Base-by-base conservation (phyloP, 2,797 vertebrate genomes). In the Florisuga fusca region DNA sequence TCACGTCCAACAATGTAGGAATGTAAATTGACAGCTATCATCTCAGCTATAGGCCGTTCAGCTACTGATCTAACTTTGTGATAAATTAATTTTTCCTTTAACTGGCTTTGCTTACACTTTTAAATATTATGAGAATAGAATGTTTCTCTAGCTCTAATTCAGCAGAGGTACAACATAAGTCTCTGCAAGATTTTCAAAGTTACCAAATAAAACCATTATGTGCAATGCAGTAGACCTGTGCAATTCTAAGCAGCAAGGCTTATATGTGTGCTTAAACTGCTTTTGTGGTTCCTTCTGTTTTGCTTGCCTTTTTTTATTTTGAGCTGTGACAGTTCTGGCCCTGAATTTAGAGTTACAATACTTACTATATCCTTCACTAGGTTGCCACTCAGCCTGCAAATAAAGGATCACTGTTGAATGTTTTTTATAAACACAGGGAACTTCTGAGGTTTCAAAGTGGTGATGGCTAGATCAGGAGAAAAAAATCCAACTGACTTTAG, bases 401-500 rank as follows among this genome's bases (percentile, higher is more conserved):
- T 15, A 21, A 83, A 67, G 9, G 1, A 14, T 31, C 10, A 10
- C 38, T 61, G 15, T 10, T 9, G 9, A 2, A 6, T 50, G n/a
- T 18, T 79, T 9, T 31, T 81, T 57, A 10, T 73, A 57, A 43
- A 13, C 57, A 64, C 31, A 50, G 10, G 48, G 46, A 59, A 21
- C 5, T 67, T 72, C 12, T 15, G 29, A 61, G 64, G 16, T 15
- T 80, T 53, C 10, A 7, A 33, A 46, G 36, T 22, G 6, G 8
- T 62, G 53, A 25, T 57, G 21, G 18, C 16, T 74, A 34, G 6
- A 59, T 53, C 4, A 10, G 22, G 74, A 69, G 36, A 6, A 23
- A 69, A 17, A 43, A 17, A 59, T 48, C 25, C 5, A 48, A 1
- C 26, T 43, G 29, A 5, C 0, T 0, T 57, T 36, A 10, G 23